Conservation (phyloP, 1,140 invertebrate genomes). For the Acromyrmex heyeri region DNA sequence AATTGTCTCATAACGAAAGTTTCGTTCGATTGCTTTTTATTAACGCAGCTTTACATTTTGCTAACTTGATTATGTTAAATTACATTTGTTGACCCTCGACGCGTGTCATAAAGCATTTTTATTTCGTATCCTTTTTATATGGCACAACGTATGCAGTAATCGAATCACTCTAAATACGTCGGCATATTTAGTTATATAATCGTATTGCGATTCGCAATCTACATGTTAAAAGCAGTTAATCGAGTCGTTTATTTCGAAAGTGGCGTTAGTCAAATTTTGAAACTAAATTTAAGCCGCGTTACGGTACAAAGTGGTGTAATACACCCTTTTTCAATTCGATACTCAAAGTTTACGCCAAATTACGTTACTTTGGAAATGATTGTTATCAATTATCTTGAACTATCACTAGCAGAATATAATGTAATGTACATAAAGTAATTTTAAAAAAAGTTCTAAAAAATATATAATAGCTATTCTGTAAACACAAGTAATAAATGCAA, state of each 20-base stretch:
- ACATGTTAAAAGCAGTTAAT: constrained; percentile 62
- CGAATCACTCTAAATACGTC: constrained; percentile 44
- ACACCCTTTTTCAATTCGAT: constrained; percentile 47
- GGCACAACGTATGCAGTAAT: constrained; percentile 1
- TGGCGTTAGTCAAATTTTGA: constrained; percentile 54
- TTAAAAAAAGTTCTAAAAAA: constrained; percentile 7
- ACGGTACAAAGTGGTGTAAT: constrained; percentile 41
- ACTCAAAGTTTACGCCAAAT: constrained; percentile 28
- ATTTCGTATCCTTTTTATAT: constrained; percentile 40
- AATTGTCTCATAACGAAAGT: neutral
- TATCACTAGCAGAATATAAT: neutral
- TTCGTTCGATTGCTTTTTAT: constrained; percentile 17
- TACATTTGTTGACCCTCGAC: constrained; percentile 5
- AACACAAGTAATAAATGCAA: neutral
- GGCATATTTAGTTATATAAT: constrained; percentile 56
- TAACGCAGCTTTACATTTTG: constrained; percentile 42
- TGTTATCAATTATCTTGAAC: constrained; percentile 29
- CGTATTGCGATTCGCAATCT: constrained; percentile 49
- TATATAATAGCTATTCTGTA: neutral
- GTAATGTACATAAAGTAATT: constrained; percentile 4
- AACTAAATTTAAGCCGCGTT: constrained; percentile 56
- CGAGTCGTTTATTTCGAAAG: constrained; percentile 59
- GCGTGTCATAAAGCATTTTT: constrained; percentile 49
- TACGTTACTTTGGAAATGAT: constrained; percentile 36
- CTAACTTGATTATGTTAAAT: constrained; percentile 41